phyloP scores from a whole-genome alignment of 2,113 vertebrate genomes.

The Sclerurus mexicanus region DNA sequence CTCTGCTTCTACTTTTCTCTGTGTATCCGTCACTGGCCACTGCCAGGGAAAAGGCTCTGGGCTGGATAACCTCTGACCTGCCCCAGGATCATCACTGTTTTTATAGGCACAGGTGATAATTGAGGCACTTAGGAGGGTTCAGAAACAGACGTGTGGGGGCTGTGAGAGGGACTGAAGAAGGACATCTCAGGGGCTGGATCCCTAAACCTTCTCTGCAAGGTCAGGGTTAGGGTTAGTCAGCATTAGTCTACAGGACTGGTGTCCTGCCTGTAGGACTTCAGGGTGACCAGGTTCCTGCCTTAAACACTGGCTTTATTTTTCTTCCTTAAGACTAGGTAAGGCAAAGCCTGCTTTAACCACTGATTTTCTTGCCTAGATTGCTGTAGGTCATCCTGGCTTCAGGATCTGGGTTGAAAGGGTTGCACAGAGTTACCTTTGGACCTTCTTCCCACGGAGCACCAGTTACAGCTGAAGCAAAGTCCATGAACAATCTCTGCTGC shows the following conservation, averaged over 20 bases:
- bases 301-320: background rate
- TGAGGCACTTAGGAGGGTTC: background rate
- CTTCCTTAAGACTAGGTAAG: background rate
- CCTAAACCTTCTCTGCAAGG: background rate
- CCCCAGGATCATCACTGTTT: accelerated
- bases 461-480: background rate
- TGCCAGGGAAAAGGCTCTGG: background rate
- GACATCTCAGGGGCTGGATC: background rate
- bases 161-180: background rate
- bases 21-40: background rate
- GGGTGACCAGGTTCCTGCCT: background rate
- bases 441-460: background rate
- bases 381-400: background rate
- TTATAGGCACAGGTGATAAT: background rate
- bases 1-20: background rate
- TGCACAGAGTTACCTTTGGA: background rate
- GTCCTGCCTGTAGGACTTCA: background rate
- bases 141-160: background rate
- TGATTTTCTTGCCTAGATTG: background rate
- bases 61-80: background rate
- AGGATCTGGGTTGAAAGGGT: background rate
- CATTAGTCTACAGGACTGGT: background rate
- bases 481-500: background rate
- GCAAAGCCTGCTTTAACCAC: background rate
- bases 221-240: no score